These are phyloP conservation scores for Villa cingulata DNA, from an alignment of 2,888 invertebrate genomes.

Conservation along the genomic window DNA sequence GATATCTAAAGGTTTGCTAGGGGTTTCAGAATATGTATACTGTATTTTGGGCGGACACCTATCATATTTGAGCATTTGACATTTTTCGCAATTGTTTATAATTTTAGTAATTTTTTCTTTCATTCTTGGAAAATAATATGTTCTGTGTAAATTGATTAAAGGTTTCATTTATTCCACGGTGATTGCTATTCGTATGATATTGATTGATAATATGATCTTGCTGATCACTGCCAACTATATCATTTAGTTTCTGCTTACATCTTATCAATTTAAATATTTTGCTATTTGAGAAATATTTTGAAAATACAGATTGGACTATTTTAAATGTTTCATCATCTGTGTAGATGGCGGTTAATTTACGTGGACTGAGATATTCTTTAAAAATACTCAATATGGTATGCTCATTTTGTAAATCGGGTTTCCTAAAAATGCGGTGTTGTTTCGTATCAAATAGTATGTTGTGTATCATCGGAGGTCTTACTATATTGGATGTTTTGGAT, in stretches of 20 bases:
- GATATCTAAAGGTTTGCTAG: neutral
- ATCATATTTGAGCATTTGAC: neutral
- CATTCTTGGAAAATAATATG: neutral
- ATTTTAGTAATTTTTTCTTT: neutral
- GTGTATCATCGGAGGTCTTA: too few relatives aligned
- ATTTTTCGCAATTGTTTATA: neutral
- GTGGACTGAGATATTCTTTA: conserved; percentile 4
- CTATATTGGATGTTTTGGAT: too few relatives aligned
- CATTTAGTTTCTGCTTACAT: neutral
- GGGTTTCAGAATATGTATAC: neutral
- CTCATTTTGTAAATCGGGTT: too few relatives aligned
- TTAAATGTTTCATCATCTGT: conserved; percentile 6
- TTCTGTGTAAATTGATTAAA: neutral
- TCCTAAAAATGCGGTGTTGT: too few relatives aligned
- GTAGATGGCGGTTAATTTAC: conserved; percentile 3
- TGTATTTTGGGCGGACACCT: neutral
- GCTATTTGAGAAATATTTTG: conserved; percentile 6
- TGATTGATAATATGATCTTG: neutral
- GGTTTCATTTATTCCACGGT: neutral
- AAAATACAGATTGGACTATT: conserved; percentile 4
- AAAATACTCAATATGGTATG: too few relatives aligned
- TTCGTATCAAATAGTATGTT: too few relatives aligned
- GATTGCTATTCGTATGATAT: neutral
- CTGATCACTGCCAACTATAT: neutral
- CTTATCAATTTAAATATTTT: conserved; percentile 3